phyloP scores from a whole-genome alignment of 2,113 vertebrate species.

The Strix aluco region DNA sequence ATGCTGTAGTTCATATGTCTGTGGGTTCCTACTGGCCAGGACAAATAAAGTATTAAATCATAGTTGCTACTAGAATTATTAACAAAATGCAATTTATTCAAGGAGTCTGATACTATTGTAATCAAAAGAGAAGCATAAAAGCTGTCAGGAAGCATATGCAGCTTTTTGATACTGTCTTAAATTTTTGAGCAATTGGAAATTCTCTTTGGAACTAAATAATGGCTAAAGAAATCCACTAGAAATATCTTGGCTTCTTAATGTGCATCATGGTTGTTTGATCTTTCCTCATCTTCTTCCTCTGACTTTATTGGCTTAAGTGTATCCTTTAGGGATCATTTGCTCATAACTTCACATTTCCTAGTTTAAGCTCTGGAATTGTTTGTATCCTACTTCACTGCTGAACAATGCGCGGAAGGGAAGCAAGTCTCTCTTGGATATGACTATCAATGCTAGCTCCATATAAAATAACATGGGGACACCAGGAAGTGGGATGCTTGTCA shows the following conservation, averaged over 20 bases:
- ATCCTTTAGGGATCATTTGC: neutral
- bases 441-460: neutral
- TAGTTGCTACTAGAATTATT: neutral
- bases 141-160: neutral
- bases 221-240: neutral
- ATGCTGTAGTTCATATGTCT: neutral
- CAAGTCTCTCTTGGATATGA: neutral
- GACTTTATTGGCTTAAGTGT: neutral
- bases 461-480: neutral
- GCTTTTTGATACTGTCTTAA: neutral
- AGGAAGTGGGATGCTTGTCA: neutral
- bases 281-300: neutral
- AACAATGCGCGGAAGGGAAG: neutral
- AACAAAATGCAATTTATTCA: neutral
- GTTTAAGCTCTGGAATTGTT: neutral
- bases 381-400: neutral
- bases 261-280: neutral
- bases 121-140: neutral
- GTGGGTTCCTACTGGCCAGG: neutral
- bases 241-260: neutral
- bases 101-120: neutral
- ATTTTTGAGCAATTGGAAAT: neutral
- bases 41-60: neutral
- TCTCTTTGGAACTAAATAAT: neutral
- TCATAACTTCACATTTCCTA: neutral